Evolutionary conservation across 2,797 vertebrate species (phyloP).

Genomic region (Rhadinocentrus ornatus): DNA sequence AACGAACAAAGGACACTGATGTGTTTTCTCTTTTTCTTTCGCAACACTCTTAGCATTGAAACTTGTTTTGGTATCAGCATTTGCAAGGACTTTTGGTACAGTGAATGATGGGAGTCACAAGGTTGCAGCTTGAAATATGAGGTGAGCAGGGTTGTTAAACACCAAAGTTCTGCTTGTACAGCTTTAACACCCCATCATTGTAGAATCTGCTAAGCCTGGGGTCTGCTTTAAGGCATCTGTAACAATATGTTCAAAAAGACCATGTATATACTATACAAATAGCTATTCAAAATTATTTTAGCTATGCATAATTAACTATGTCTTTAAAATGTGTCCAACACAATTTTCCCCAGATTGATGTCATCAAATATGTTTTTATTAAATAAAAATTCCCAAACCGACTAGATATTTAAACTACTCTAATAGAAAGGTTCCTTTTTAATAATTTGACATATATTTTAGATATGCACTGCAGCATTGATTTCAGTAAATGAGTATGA

Average conservation of each 20-base stretch:
- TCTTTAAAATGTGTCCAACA: neutral
- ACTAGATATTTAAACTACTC: neutral
- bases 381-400: neutral
- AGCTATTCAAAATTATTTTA: no score
- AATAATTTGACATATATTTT: no score
- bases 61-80: conserved; percentile 28
- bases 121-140: conserved; percentile 2
- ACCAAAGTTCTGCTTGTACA: neutral
- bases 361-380: neutral
- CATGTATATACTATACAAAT: no score
- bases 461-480: no score
- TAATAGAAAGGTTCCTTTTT: no score
- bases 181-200: conserved; percentile 1
- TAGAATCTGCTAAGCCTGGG: neutral
- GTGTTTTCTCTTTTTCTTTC: neutral
- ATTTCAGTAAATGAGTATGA: no score
- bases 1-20: neutral
- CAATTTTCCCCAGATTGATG: neutral
- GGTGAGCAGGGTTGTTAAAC: conserved; percentile 5
- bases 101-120: conserved; percentile 16
- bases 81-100: conserved; percentile 13
- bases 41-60: conserved; percentile 23
- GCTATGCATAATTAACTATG: no score
- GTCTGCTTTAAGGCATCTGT: neutral
- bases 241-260: no score